Evolutionary conservation across 2,888 invertebrate species (phyloP).

Genomic region (Leuctra nigra): DNA sequence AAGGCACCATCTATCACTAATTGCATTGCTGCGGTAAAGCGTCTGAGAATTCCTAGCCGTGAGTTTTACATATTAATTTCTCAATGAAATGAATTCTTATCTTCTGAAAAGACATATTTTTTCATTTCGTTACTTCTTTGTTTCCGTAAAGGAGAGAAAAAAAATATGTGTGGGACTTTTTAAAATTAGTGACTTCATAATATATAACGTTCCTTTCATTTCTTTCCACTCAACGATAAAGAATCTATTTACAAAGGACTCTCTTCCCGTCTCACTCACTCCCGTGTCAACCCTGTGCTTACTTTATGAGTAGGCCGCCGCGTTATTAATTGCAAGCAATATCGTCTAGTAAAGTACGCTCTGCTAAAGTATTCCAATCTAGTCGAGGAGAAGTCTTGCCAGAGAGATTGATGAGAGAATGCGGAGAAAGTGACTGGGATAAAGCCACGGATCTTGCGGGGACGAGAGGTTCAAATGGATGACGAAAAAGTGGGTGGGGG

Average conservation of each 20-base stretch:
- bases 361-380: constrained; percentile 17
- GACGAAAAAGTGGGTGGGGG: no score
- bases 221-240: neutral
- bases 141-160: neutral
- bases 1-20: constrained; percentile 7
- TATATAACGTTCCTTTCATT: neutral
- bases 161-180: neutral
- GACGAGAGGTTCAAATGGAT: no score
- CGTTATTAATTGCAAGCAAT: constrained; percentile 13
- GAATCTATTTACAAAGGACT: neutral
- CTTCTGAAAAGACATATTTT: constrained; percentile 10
- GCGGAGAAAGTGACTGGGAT: neutral
- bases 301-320: neutral
- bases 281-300: constrained; percentile 3
- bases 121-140: neutral
- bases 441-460: neutral
- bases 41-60: neutral
- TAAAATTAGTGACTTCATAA: constrained; percentile 3
- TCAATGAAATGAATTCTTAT: constrained; percentile 11
- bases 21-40: neutral
- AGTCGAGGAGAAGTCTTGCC: neutral
- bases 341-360: constrained; percentile 1
- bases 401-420: constrained; percentile 14
- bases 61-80: constrained; percentile 4
- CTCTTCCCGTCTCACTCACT: neutral